A percentile compares a stretch with the other conserved stretches of the same genome.
Conservation (phyloP, 2,113 vertebrate genomes). For the Sinocyclocheilus grahami region DNA sequence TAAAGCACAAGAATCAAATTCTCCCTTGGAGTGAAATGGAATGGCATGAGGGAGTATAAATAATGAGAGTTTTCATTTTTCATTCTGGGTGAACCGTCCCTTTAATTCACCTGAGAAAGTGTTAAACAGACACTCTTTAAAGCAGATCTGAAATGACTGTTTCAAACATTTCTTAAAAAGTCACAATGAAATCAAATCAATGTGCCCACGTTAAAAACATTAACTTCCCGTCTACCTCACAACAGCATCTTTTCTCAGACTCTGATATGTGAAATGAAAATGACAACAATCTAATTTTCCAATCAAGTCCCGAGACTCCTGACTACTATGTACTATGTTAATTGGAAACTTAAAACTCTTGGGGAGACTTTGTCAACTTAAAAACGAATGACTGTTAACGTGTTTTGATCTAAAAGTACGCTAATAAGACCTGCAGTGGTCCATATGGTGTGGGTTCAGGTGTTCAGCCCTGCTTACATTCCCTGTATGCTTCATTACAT, state of each 20-base stretch:
- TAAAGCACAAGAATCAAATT: background rate
- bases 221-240: no score
- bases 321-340: background rate
- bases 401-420: background rate
- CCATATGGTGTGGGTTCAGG: conserved; percentile 29
- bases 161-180: background rate
- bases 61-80: no score
- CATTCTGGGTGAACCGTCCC: no score
- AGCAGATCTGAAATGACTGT: no score
- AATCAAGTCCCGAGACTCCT: background rate
- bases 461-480: conserved; percentile 15
- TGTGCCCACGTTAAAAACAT: no score
- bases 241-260: no score
- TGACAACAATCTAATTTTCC: background rate
- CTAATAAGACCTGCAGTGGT: conserved; percentile 19
- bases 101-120: no score
- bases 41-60: no score
- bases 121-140: no score
- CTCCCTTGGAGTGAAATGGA: background rate
- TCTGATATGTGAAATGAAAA: background rate
- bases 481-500: conserved; percentile 54
- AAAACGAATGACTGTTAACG: background rate
- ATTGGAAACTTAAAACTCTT: conserved; percentile 1
- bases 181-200: background rate
- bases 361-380: background rate